A percentile compares a stretch with the other conserved stretches of the same genome.
These are phyloP conservation scores for Platypus cylindrus DNA, from an alignment of 2,888 invertebrate genomes.

Conservation along the genomic window DNA sequence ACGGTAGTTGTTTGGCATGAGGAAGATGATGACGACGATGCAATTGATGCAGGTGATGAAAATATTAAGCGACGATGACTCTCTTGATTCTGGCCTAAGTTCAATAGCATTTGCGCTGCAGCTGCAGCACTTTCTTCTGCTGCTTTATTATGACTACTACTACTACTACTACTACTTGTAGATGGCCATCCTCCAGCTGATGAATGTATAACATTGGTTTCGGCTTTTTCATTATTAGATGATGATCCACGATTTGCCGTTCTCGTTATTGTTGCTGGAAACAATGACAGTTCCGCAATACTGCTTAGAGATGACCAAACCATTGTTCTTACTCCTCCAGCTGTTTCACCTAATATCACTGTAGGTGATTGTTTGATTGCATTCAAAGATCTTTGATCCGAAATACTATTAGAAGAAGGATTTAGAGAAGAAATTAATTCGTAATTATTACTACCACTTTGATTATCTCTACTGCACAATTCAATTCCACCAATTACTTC, in stretches of 20 bases:
- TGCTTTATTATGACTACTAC: too few species aligned
- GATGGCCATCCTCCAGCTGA: constrained; percentile 33
- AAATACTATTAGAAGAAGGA: constrained; percentile 20
- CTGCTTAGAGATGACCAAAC: constrained; percentile 44
- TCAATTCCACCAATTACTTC: constrained; percentile 38
- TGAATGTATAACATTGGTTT: too few species aligned
- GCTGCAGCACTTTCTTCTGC: constrained; percentile 38
- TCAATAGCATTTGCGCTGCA: constrained; percentile 57
- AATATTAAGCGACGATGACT: constrained; percentile 18
- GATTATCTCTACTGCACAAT: constrained; percentile 10
- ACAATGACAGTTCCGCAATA: constrained; percentile 26
- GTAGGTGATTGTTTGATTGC: constrained; percentile 61
- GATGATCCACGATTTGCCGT: constrained; percentile 19
- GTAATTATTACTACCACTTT: constrained; percentile 26
- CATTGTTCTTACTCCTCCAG: constrained; percentile 70
- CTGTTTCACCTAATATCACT: constrained; percentile 91
- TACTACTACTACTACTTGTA: constrained; percentile 17
- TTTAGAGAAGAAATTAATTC: too few species aligned
- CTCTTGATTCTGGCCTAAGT: constrained; percentile 57
- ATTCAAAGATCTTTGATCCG: constrained; percentile 12
- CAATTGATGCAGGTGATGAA: constrained; percentile 19
- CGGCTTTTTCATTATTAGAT: constrained; percentile 38
- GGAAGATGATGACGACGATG: constrained; percentile 25
- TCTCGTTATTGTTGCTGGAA: constrained; percentile 30
- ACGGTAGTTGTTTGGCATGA: constrained; percentile 36